These are phyloP conservation scores for Dusona sp. DNA, from an alignment of 2,888 invertebrate genomes.

Conservation along the genomic window DNA sequence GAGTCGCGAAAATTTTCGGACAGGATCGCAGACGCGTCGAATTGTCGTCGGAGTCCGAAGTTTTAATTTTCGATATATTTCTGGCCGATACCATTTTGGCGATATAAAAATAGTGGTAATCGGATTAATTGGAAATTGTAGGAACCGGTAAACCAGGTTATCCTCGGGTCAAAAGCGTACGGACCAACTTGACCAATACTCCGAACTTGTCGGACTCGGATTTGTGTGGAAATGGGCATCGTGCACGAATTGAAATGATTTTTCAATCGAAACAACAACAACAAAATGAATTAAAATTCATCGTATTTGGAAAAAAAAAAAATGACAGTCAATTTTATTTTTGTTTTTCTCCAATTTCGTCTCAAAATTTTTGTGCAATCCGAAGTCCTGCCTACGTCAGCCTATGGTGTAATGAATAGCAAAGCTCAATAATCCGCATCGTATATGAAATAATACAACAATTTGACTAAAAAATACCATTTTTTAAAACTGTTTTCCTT, in stretches of 20 bases:
- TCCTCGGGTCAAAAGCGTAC: background rate
- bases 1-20: background rate
- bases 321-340: constrained; percentile 10
- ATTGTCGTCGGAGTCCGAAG: background rate
- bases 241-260: background rate
- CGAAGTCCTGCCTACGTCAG: background rate
- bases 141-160: background rate
- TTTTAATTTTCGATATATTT: background rate
- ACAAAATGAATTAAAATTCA: background rate
- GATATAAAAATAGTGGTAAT: background rate
- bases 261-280: background rate
- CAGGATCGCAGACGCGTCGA: background rate
- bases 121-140: background rate
- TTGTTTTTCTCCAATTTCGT: background rate
- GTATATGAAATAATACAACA: constrained; percentile 75
- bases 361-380: background rate
- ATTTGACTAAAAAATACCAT: constrained; percentile 81
- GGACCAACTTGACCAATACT: background rate
- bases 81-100: background rate
- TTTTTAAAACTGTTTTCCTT: constrained; percentile 14
- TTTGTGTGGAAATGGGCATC: background rate
- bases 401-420: constrained; percentile 17
- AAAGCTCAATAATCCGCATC: constrained; percentile 45
- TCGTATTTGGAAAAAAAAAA: background rate
- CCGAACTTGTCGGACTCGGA: background rate